A percentile compares a stretch with the other conserved stretches of the same genome.
Evolutionary conservation across 2,797 vertebrate genomes (phyloP).

Genomic region (Rhinogobio ventralis): DNA sequence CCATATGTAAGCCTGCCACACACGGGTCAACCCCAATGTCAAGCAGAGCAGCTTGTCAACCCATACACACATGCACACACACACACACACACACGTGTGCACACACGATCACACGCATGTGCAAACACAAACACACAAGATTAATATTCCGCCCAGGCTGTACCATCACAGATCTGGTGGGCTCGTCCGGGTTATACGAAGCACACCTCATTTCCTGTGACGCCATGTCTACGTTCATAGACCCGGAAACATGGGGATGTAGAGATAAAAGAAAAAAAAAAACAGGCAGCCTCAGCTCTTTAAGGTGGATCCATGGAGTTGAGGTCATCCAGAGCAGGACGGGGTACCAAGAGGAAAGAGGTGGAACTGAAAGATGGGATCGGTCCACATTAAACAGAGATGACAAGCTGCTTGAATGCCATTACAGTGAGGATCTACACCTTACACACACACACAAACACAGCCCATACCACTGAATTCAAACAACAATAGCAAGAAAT

Average conservation of each 20-base stretch:
- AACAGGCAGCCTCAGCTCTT: constrained; percentile 69
- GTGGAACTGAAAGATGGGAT: not conserved
- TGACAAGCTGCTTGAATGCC: not conserved
- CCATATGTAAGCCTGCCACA: constrained; percentile 57
- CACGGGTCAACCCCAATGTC: constrained; percentile 69
- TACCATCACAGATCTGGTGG: constrained; percentile 46
- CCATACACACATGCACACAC: constrained; percentile 35
- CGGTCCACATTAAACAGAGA: not conserved
- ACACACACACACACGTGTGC: constrained; percentile 33
- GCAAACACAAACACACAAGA: constrained; percentile 43
- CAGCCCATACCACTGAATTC: not conserved
- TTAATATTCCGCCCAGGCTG: constrained; percentile 43
- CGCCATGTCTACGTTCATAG: not conserved
- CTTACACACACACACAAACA: not conserved
- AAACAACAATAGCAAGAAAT: not conserved
- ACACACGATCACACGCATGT: constrained; percentile 30
- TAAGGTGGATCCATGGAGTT: constrained; percentile 81
- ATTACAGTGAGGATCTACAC: not conserved
- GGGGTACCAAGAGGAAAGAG: constrained; percentile 19
- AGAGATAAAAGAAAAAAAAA: constrained; percentile 52
- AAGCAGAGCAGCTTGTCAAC: constrained; percentile 62
- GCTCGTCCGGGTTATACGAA: constrained; percentile 7
- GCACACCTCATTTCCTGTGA: constrained; percentile 48
- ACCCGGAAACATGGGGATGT: constrained; percentile 29
- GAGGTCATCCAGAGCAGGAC: constrained; percentile 74